Conservation (phyloP, 2,113 vertebrate genomes). For the Megaceryle torquata region DNA sequence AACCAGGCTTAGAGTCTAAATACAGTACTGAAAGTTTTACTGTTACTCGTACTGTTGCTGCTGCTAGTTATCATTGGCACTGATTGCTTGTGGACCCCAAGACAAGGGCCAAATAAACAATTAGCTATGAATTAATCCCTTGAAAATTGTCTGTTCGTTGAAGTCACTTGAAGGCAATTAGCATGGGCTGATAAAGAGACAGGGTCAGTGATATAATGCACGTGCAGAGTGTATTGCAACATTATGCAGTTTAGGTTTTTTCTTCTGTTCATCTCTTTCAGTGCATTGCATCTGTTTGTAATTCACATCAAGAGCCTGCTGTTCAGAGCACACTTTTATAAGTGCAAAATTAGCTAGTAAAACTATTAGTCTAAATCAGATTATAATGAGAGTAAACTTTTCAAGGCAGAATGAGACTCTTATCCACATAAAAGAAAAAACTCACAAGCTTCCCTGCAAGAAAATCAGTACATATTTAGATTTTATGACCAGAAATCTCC, state of each 20-base stretch:
- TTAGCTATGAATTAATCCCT: not conserved
- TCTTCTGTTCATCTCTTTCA: not conserved
- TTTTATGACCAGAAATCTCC: not conserved
- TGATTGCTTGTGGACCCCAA: not conserved
- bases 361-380: not conserved
- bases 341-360: not conserved
- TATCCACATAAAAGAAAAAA: not conserved
- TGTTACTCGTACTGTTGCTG: not conserved
- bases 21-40: not conserved
- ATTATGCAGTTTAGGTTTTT: not conserved
- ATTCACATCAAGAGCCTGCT: not conserved
- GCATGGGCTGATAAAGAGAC: not conserved
- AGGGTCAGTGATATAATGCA: not conserved
- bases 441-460: not conserved
- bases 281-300: not conserved
- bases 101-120: not conserved
- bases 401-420: not conserved
- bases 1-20: not conserved
- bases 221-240: not conserved
- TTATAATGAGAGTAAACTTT: not conserved
- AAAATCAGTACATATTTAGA: not conserved
- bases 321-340: not conserved
- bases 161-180: not conserved
- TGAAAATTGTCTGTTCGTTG: not conserved
- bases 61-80: not conserved